Percentiles rank a stretch among this genome's conserved stretches.
phyloP scores from a whole-genome alignment of 1,140 invertebrate genomes.

The Oryzaephilus surinamensis region DNA sequence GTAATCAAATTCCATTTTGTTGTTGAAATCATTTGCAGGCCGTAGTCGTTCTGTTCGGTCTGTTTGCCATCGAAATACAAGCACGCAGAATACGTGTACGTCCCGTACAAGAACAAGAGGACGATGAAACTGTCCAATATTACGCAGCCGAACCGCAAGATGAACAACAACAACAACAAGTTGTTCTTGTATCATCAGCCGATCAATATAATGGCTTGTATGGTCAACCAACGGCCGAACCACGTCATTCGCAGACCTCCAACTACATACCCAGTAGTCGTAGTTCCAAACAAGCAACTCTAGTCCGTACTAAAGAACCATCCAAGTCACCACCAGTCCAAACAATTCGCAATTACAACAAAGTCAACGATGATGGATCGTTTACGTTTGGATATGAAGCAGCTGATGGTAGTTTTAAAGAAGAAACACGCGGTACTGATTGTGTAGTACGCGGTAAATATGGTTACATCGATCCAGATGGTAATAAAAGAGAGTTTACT shows the following conservation, averaged over 20 bases:
- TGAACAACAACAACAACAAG: conserved; percentile 18
- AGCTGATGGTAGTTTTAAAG: conserved; percentile 81
- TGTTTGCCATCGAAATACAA: conserved; percentile 16
- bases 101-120: conserved; percentile 26
- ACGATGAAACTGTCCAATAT: conserved; percentile 31
- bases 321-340: conserved; percentile 61
- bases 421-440: conserved; percentile 74
- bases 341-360: conserved; percentile 70
- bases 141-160: conserved; percentile 36
- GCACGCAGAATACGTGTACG: conserved; percentile 29
- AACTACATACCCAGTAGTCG: conserved; percentile 26
- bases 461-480: conserved; percentile 79
- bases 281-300: conserved; percentile 28
- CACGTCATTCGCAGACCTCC: conserved; percentile 26
- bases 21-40: conserved; percentile 17
- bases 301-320: conserved; percentile 44
- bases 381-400: conserved; percentile 84
- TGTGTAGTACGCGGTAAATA: conserved; percentile 82
- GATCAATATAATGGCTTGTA: conserved; percentile 37
- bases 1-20: conserved; percentile 1
- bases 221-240: conserved; percentile 31
- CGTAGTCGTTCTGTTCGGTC: conserved; percentile 19
- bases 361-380: conserved; percentile 72
- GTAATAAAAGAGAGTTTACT: conserved; percentile 76
- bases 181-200: conserved; percentile 32